Evolutionary conservation across 2,113 vertebrate genomes (phyloP).

Genomic region (Acanthisitta chloris): DNA sequence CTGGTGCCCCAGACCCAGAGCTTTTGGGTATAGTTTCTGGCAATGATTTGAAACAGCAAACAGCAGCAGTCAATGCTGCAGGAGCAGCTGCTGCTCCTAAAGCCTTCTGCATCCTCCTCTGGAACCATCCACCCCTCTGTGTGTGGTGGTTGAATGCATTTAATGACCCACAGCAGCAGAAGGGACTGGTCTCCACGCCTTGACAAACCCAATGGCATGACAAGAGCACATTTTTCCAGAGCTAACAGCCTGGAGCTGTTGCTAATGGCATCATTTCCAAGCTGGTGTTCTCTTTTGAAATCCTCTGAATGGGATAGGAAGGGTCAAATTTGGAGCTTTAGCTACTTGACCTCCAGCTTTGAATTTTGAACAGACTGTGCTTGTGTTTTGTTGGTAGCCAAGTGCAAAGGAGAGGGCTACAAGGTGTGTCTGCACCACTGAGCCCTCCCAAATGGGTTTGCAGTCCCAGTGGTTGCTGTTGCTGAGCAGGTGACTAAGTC

Average conservation of each 20-base stretch:
- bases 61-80: accelerated
- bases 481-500: slow-evolving; percentile 36
- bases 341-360: neutral
- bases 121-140: neutral
- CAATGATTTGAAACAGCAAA: accelerated
- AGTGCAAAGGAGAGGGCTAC: neutral
- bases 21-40: neutral
- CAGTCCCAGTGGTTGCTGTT: neutral
- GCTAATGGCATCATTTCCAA: neutral
- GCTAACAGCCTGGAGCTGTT: neutral
- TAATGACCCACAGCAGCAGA: neutral
- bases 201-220: accelerated
- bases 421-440: neutral
- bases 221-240: neutral
- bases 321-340: slow-evolving; percentile 5
- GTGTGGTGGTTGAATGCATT: accelerated
- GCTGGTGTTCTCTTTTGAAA: neutral
- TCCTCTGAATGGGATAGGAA: neutral
- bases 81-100: neutral
- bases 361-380: neutral
- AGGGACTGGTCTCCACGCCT: neutral
- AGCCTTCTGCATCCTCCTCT: neutral
- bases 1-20: accelerated
- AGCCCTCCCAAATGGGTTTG: neutral
- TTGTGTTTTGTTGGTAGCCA: neutral